phyloP scores from a whole-genome alignment of 1,140 invertebrate genomes.

The Cephus cinctus region DNA sequence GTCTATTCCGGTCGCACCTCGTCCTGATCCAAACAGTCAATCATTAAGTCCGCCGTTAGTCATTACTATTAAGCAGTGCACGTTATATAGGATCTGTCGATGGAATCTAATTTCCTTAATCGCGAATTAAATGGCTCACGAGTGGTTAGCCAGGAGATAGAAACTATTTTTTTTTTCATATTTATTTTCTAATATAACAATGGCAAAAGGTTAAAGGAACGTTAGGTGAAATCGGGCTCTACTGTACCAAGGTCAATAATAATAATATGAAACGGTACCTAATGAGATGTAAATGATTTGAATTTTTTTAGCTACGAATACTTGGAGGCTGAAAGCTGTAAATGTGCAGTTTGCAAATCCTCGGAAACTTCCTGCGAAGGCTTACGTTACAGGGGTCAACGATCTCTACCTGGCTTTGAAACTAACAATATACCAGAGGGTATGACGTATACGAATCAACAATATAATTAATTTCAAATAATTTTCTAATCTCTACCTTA shows the following conservation, averaged over 20 bases:
- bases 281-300: neutral
- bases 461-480: neutral
- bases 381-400: conserved; percentile 51
- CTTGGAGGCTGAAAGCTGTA: conserved; percentile 64
- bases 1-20: too few relatives aligned
- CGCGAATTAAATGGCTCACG: too few relatives aligned
- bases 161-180: neutral
- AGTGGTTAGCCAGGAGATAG: neutral
- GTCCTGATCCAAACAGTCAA: too few relatives aligned
- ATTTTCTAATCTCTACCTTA: neutral
- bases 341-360: conserved; percentile 59
- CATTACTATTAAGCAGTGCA: too few relatives aligned
- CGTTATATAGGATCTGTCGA: too few relatives aligned
- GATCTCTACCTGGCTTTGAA: conserved; percentile 31
- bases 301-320: conserved; percentile 55
- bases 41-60: too few relatives aligned
- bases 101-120: too few relatives aligned
- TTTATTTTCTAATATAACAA: neutral
- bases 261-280: neutral
- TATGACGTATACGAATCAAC: neutral
- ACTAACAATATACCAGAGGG: neutral
- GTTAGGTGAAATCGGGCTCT: too few relatives aligned
- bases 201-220: neutral
- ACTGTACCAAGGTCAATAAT: neutral
- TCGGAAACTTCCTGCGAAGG: conserved; percentile 59